These are phyloP conservation scores for Papilio machaon DNA, from an alignment of 1,140 invertebrate species.

Conservation along the genomic window DNA sequence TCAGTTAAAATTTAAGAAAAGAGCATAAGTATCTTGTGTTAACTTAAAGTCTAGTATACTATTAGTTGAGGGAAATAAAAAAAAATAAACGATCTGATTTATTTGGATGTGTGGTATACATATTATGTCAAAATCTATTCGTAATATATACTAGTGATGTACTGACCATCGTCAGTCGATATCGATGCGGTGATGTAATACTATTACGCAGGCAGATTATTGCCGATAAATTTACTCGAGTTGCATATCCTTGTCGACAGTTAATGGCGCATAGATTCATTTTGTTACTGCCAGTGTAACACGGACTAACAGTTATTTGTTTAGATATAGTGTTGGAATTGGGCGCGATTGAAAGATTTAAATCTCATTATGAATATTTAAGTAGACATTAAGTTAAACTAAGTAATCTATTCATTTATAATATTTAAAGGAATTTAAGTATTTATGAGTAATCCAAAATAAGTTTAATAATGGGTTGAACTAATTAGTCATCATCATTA, in stretches of 20 bases:
- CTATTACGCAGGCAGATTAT: slow-evolving; percentile 7
- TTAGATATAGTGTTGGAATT: neutral
- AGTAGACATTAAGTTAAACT: neutral
- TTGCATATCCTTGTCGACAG: slow-evolving; percentile 8
- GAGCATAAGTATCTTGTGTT: neutral
- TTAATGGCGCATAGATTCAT: slow-evolving; percentile 7
- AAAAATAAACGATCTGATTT: neutral
- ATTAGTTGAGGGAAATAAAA: neutral
- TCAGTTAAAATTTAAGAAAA: too few relatives aligned
- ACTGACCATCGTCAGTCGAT: neutral
- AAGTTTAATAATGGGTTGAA: too few relatives aligned
- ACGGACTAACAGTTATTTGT: slow-evolving; percentile 5
- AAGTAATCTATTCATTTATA: neutral
- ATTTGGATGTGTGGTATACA: neutral
- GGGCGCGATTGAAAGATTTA: neutral
- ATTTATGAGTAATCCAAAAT: too few relatives aligned
- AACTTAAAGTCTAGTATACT: neutral
- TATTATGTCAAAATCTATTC: neutral
- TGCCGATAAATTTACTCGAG: slow-evolving; percentile 4
- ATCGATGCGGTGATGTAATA: slow-evolving; percentile 11
- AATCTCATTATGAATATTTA: neutral
- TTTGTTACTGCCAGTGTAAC: neutral
- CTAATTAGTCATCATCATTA: too few relatives aligned
- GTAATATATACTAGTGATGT: slow-evolving; percentile 1
- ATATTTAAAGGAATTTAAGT: too few relatives aligned